phyloP scores from a whole-genome alignment of 1,140 invertebrate genomes.

The Antheraea pernyi region DNA sequence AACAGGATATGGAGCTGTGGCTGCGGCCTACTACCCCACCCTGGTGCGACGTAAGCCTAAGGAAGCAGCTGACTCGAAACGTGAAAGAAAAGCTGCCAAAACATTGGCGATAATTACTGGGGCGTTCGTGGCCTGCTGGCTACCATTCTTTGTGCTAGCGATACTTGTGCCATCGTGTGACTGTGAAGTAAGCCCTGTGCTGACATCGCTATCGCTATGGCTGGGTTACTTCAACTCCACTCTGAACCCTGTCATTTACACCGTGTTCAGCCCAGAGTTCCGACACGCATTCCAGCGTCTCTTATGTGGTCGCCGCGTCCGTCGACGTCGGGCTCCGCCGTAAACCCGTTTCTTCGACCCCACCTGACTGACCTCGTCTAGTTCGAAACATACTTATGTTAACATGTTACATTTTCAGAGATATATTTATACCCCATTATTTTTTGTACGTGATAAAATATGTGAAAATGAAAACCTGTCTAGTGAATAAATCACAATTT shows the following conservation, averaged over 20 bases:
- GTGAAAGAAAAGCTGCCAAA: conserved; percentile 95
- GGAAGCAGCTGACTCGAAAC: conserved; percentile 87
- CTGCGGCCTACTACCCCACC: conserved; percentile 72
- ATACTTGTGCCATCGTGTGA: conserved; percentile 89
- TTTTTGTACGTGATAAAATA: conserved; percentile 72
- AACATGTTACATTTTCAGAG: conserved; percentile 78
- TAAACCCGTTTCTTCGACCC: conserved; percentile 41
- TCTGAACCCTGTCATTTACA: conserved; percentile 94
- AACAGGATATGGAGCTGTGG: conserved; percentile 79
- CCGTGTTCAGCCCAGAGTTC: conserved; percentile 94
- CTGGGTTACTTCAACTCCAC: conserved; percentile 94
- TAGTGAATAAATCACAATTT: conserved; percentile 64
- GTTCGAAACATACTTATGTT: conserved; percentile 65
- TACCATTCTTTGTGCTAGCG: conserved; percentile 94
- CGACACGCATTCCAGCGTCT: conserved; percentile 91
- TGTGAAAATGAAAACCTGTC: conserved; percentile 66
- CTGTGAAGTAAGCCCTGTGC: conserved; percentile 78
- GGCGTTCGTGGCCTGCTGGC: conserved; percentile 93
- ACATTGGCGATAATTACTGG: conserved; percentile 95
- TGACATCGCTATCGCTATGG: conserved; percentile 88
- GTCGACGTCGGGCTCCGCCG: conserved; percentile 69
- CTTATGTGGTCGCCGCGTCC: conserved; percentile 82
- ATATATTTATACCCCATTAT: conserved; percentile 78
- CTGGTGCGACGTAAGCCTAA: conserved; percentile 81
- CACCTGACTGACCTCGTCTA: conserved; percentile 68